Conservation (phyloP, 2,797 vertebrate species). For the Tragopan temminckii region DNA sequence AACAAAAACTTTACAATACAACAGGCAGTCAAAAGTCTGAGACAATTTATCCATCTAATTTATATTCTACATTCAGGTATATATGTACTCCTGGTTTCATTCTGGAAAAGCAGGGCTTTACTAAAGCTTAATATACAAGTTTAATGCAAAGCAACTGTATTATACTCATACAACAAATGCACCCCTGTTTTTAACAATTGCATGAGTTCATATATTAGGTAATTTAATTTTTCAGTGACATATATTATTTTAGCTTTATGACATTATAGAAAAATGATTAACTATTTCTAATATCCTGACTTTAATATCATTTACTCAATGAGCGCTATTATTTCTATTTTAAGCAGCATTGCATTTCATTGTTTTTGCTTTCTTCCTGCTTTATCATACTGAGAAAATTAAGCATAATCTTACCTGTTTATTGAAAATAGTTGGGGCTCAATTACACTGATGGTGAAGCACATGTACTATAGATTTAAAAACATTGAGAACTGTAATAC, state of each 20-base stretch:
- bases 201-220: background rate
- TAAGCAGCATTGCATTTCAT: background rate
- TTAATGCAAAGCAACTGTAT: background rate
- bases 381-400: background rate
- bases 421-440: background rate
- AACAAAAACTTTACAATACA: background rate
- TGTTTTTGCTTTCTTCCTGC: background rate
- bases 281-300: background rate
- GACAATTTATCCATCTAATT: background rate
- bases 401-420: background rate
- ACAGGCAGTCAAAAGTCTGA: background rate
- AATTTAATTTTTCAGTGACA: background rate
- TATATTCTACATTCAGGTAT: background rate
- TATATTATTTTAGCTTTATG: background rate
- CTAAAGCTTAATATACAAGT: background rate
- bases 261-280: background rate
- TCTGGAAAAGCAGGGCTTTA: background rate
- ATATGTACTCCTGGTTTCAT: background rate
- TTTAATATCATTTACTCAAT: background rate
- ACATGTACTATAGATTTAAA: rapidly evolving
- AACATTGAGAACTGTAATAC: background rate
- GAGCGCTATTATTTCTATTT: background rate
- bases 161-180: background rate
- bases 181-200: background rate
- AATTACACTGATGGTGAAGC: background rate